Percentiles rank a stretch among this genome's conserved stretches.
phyloP scores from a whole-genome alignment of 35 echinoderm and acorn worm genomes.

The Chiridota heheva region DNA sequence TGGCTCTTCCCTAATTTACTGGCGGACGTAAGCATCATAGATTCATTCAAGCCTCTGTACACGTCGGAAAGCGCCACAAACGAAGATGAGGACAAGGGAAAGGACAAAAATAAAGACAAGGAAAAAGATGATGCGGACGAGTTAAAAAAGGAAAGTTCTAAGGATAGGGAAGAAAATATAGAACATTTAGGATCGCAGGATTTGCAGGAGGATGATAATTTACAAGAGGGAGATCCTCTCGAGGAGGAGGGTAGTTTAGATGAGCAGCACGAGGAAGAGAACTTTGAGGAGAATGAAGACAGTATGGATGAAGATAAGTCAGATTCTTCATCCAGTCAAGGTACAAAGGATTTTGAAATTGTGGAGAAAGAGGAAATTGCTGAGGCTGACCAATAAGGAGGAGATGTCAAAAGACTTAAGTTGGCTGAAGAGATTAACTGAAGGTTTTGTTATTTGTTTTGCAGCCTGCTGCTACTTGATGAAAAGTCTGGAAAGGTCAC shows the following conservation, averaged over 20 bases:
- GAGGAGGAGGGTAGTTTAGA: constrained; percentile 26
- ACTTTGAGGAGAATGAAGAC: not conserved
- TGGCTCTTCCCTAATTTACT: constrained; percentile 99
- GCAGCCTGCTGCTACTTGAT: no score
- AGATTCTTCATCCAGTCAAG: constrained; percentile 39
- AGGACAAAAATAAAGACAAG: constrained; percentile 17
- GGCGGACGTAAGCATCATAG: constrained; percentile 88
- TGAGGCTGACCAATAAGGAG: constrained; percentile 5
- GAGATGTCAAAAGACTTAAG: not conserved
- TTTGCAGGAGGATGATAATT: constrained; percentile 4
- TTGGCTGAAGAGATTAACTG: not conserved
- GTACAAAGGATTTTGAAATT: constrained; percentile 72
- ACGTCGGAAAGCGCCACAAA: constrained; percentile 25
- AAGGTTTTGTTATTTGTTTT: no score
- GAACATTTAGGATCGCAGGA: not conserved
- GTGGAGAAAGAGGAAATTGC: constrained; percentile 63
- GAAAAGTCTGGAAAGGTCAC: no score
- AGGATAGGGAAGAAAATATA: constrained; percentile 16
- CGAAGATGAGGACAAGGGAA: not conserved
- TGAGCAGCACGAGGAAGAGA: constrained; percentile 12
- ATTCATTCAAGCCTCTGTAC: constrained; percentile 84
- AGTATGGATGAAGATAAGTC: constrained; percentile 30
- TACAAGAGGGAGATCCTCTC: not conserved
- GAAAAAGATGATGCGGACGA: constrained; percentile 30
- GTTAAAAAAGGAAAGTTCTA: not conserved